Percentiles rank a stretch among this genome's conserved stretches.
These are phyloP conservation scores for Zaprionus camerounensis DNA, from an alignment of 1,140 invertebrate genomes.

Conservation along the genomic window DNA sequence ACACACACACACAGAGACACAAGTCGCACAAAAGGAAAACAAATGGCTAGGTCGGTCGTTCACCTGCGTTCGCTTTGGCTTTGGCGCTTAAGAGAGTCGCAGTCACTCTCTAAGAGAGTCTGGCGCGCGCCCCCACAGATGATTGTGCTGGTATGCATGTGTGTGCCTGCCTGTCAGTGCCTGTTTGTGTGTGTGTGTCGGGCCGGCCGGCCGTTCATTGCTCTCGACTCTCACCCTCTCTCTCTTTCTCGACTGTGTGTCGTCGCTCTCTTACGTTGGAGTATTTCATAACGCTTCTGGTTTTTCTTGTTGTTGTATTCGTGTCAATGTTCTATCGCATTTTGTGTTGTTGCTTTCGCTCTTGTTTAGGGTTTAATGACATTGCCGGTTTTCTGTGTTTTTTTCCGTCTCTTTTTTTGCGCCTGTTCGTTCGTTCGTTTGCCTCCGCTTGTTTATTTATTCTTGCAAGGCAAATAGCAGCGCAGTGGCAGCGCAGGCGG, in stretches of 20 bases:
- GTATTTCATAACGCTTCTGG: constrained; percentile 82
- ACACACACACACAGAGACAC: constrained; percentile 10
- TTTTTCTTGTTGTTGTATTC: constrained; percentile 77
- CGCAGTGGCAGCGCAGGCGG: constrained; percentile 33
- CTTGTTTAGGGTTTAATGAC: constrained; percentile 84
- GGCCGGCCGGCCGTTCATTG: constrained; percentile 63
- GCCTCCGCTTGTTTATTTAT: constrained; percentile 75
- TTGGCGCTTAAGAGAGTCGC: constrained; percentile 34
- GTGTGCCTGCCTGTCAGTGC: neutral
- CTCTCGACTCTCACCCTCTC: constrained; percentile 44
- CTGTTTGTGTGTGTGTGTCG: constrained; percentile 14
- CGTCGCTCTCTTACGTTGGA: constrained; percentile 51
- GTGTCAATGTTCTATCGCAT: constrained; percentile 76
- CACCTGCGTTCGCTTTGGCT: constrained; percentile 71
- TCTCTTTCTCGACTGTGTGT: neutral
- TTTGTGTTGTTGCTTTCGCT: constrained; percentile 80
- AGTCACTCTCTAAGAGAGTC: constrained; percentile 16
- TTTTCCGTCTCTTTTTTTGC: constrained; percentile 58
- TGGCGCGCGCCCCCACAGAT: constrained; percentile 45
- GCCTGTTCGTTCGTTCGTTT: constrained; percentile 42
- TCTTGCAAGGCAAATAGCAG: constrained; percentile 69
- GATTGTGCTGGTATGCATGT: constrained; percentile 15
- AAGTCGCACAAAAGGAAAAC: constrained; percentile 74
- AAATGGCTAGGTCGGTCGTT: constrained; percentile 84
- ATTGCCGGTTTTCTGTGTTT: constrained; percentile 74